Conservation (phyloP, 2,797 vertebrate species). For the Chelidonichthys spinosus region DNA sequence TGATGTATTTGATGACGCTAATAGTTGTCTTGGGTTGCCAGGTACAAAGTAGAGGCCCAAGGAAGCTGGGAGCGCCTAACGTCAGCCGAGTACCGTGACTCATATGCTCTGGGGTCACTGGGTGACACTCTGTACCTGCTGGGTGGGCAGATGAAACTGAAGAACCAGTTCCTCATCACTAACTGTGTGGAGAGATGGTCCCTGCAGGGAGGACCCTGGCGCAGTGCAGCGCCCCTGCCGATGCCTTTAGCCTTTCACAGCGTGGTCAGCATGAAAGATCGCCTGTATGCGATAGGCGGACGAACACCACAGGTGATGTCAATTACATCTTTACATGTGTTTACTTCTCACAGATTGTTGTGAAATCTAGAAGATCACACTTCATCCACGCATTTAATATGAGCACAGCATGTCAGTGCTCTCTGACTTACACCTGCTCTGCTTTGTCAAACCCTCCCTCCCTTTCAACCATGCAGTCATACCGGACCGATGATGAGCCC, state of each 20-base stretch:
- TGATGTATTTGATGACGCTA: background rate
- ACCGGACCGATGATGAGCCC: slow-evolving; percentile 94
- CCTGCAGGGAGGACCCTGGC: slow-evolving; percentile 90
- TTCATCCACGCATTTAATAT: background rate
- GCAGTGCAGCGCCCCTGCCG: slow-evolving; percentile 89
- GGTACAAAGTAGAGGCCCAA: slow-evolving; percentile 91
- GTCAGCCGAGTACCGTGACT: slow-evolving; percentile 91
- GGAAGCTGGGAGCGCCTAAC: slow-evolving; percentile 93
- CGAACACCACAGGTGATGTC: slow-evolving; percentile 94
- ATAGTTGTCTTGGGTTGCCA: slow-evolving; percentile 67
- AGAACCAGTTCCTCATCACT: slow-evolving; percentile 92
- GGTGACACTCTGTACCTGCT: slow-evolving; percentile 90
- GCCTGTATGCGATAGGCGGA: slow-evolving; percentile 93
- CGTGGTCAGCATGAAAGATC: slow-evolving; percentile 87
- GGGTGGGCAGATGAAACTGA: slow-evolving; percentile 96
- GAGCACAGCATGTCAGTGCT: slow-evolving; percentile 18
- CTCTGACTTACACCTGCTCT: slow-evolving; percentile 64
- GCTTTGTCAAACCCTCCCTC: slow-evolving; percentile 49
- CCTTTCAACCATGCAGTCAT: slow-evolving; percentile 75
- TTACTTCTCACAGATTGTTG: background rate
- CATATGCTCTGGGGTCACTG: slow-evolving; percentile 89
- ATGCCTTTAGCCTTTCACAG: slow-evolving; percentile 91
- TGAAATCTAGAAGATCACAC: slow-evolving; percentile 8
- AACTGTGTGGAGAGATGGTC: slow-evolving; percentile 94
- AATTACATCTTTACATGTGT: background rate